Conservation (phyloP, 2,888 invertebrate genomes). For the Ophion obscuratus region DNA sequence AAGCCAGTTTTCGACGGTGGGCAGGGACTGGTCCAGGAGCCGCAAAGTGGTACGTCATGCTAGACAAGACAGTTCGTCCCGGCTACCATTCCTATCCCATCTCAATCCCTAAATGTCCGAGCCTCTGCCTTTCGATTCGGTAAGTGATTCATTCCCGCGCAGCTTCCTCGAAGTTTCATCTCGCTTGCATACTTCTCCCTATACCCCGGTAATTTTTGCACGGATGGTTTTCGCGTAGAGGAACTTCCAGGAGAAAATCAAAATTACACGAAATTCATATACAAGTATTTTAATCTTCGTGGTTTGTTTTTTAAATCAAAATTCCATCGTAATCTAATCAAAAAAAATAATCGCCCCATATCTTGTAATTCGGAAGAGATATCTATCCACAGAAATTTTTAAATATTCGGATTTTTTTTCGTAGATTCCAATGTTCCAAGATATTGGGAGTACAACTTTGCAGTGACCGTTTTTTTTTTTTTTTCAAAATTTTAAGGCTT, state of each 20-base stretch:
- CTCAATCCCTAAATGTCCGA: slow-evolving; percentile 5
- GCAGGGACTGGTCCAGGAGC: slow-evolving; percentile 90
- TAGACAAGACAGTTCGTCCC: neutral
- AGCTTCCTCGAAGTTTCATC: neutral
- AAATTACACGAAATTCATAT: neutral
- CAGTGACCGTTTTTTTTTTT: no score
- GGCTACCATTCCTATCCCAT: slow-evolving; percentile 11
- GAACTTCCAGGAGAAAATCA: neutral
- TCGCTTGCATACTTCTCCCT: no score
- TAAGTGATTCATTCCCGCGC: neutral
- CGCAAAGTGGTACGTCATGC: slow-evolving; percentile 90
- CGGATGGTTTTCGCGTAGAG: neutral
- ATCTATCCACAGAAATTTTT: no score
- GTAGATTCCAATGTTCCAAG: no score
- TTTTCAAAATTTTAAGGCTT: no score
- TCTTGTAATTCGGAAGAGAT: no score
- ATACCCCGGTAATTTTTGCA: no score
- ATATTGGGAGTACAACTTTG: no score
- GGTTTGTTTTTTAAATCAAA: no score
- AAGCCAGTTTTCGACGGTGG: slow-evolving; percentile 89
- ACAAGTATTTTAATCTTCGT: neutral
- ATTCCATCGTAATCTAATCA: no score
- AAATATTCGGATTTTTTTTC: no score
- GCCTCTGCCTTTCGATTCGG: neutral
- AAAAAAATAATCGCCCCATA: no score